Conservation (phyloP, 2,888 invertebrate species). For the Itoplectis maculator region DNA sequence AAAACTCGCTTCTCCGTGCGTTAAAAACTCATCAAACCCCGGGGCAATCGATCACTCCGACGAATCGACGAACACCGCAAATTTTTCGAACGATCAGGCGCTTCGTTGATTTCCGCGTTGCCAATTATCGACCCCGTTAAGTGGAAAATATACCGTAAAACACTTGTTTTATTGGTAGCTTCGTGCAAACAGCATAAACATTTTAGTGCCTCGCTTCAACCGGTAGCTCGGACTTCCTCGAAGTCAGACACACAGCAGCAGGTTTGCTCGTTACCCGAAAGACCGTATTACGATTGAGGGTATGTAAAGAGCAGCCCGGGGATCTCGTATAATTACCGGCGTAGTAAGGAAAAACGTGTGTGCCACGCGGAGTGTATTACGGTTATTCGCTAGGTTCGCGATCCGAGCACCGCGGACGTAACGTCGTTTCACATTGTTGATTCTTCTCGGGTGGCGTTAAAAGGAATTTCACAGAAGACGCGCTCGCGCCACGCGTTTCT, state of each 20-base stretch:
- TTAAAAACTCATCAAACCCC: too few species aligned
- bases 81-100: too few species aligned
- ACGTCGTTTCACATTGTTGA: slow-evolving; percentile 58
- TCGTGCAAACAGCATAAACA: not conserved
- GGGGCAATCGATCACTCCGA: not conserved
- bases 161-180: not conserved
- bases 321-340: slow-evolving; percentile 17
- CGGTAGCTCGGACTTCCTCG: not conserved
- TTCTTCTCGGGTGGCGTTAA: slow-evolving; percentile 29
- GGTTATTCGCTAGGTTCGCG: not conserved
- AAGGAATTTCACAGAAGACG: slow-evolving; percentile 16
- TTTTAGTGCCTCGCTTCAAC: not conserved
- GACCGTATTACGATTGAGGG: slow-evolving; percentile 18
- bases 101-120: not conserved
- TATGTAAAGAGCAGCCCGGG: slow-evolving; percentile 7
- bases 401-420: slow-evolving; percentile 20
- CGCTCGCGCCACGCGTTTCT: not conserved
- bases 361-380: not conserved
- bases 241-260: not conserved
- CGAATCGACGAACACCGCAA: too few species aligned
- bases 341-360: slow-evolving; percentile 10
- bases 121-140: not conserved
- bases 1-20: not conserved
- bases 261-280: slow-evolving; percentile 20
- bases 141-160: not conserved